A percentile compares a stretch with the other conserved stretches of the same genome.
Conservation (phyloP, 2,113 vertebrate genomes). For the Pygoscelis antarcticus region DNA sequence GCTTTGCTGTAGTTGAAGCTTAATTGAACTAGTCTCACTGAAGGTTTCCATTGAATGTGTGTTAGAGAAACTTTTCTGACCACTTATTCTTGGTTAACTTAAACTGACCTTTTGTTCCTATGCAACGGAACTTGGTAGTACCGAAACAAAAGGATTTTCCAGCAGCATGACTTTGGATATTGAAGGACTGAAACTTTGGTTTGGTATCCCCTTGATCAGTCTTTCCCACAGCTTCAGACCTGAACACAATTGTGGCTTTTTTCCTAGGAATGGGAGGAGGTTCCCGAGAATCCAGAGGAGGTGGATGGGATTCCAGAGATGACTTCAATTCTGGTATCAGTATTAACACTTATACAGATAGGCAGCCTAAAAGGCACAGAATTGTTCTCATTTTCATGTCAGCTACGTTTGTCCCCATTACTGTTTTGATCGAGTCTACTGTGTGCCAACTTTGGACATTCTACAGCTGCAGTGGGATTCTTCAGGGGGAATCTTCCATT, state of each 20-base stretch:
- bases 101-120: neutral
- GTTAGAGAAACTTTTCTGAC: neutral
- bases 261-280: slow-evolving; percentile 90
- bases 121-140: neutral
- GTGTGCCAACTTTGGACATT: neutral
- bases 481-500: neutral
- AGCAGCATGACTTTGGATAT: slow-evolving; percentile 6
- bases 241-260: slow-evolving; percentile 70
- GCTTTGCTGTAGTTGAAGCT: neutral
- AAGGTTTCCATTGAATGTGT: neutral
- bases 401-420: neutral
- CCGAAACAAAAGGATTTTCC: neutral
- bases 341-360: slow-evolving; percentile 63
- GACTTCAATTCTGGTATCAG: slow-evolving; percentile 83
- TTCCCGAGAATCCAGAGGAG: slow-evolving; percentile 83
- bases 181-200: slow-evolving; percentile 1
- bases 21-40: neutral
- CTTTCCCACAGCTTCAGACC: slow-evolving; percentile 51
- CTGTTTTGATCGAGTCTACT: neutral
- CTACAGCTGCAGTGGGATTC: neutral
- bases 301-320: slow-evolving; percentile 82
- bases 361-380: slow-evolving; percentile 42
- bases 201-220: slow-evolving; percentile 39
- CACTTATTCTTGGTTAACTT: neutral
- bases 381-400: slow-evolving; percentile 26